Percentiles rank a stretch among this genome's conserved stretches.
Evolutionary conservation across 2,888 invertebrate species (phyloP).

Genomic region (Hemaris fuciformis): DNA sequence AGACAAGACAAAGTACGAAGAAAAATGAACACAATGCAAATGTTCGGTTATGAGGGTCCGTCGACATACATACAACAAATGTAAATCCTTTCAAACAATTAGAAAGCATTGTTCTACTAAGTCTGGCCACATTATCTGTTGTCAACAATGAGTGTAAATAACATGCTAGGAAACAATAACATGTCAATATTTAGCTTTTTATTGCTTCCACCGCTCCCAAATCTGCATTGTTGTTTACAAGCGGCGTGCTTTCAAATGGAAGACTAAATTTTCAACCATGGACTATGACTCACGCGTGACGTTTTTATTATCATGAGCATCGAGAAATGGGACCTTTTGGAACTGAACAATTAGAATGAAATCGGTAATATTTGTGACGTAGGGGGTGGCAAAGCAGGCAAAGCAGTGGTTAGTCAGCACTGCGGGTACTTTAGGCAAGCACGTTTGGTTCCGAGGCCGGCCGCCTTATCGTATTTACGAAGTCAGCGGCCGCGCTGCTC

Average conservation of each 20-base stretch:
- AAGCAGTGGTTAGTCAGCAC: too few species aligned
- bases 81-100: constrained; percentile 6
- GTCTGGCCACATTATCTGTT: neutral
- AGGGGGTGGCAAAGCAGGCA: neutral
- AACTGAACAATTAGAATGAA: neutral
- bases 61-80: constrained; percentile 3
- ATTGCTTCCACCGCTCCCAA: neutral
- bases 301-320: too few species aligned
- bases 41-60: neutral
- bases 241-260: neutral
- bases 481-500: neutral
- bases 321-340: too few species aligned
- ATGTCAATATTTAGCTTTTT: neutral
- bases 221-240: neutral
- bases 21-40: neutral
- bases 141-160: neutral
- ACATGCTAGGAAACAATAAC: neutral
- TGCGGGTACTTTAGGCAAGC: too few species aligned
- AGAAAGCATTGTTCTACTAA: neutral
- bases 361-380: too few species aligned
- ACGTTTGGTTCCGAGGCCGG: neutral
- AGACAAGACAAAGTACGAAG: neutral
- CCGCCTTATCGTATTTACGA: neutral
- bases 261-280: neutral
- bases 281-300: neutral